Base-by-base conservation (phyloP, 2,888 invertebrate species). In the Drymonia ruficornis region DNA sequence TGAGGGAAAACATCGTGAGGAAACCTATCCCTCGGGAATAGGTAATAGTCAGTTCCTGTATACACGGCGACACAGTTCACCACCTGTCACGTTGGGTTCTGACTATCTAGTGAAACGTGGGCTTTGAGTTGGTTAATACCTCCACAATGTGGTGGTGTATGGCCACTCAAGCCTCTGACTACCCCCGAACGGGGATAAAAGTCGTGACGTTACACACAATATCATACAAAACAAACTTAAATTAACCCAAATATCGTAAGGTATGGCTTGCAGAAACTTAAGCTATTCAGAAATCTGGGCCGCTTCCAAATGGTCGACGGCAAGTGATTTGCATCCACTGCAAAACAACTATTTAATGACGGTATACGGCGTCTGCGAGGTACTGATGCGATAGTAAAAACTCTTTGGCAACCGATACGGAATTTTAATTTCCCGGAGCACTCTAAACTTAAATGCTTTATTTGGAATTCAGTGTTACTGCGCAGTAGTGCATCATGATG, bases 211-310 rank as follows among this genome's bases (percentile, higher is more conserved):
- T n/a, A n/a, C n/a, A n/a, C n/a, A n/a, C 38, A 38, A 38, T 38
- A 16, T 16, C 40, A 16, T 16, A 11, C 16, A 53, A 60, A 74
- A 72, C 66, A 71, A 62, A 77, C 54, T 69, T 44, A 74, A 76
- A 78, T 77, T 83, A 80, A 81, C 81, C 81, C 74, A 81, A 84
- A 87, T 85, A 82, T 79, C 63, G 70, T 76, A 67, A 80, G 76
- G 74, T 78, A 77, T 71, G 56, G 69, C 75, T 75, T 70, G 76
- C 76, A 76, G 75, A 74, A 77, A 83, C 74, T 80, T 78, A 72
- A 74, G 66, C 70, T 69, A 55, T 75, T 72, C 71, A 63, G 62
- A 74, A 73, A 81, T 76, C 82, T 86, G 85, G 84, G 78, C 68
- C 59, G 68, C 59, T 67, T 81, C 84, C 87, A 86, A 87, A 78